Percentiles rank a stretch among this genome's conserved stretches.
Conservation (phyloP, 1,140 invertebrate genomes). For the Campodea augens region DNA sequence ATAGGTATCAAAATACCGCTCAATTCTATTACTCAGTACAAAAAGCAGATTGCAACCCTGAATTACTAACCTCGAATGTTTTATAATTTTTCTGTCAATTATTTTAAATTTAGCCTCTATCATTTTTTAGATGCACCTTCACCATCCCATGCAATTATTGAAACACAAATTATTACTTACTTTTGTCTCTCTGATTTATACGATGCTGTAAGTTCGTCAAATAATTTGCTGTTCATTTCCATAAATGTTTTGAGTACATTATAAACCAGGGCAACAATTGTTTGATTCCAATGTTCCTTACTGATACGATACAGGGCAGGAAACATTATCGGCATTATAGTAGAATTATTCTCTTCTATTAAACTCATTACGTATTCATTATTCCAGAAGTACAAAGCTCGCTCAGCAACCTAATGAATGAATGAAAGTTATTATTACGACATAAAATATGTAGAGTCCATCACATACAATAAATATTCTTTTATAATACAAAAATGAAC, state of each 20-base stretch:
- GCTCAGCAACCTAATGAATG: conserved; percentile 65
- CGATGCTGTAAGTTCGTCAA: conserved; percentile 93
- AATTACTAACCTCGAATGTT: no score
- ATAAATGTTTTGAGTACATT: conserved; percentile 99
- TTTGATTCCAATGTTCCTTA: conserved; percentile 99
- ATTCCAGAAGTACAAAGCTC: conserved; percentile 89
- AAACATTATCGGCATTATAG: conserved; percentile 73
- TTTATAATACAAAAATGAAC: no score
- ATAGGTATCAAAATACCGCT: no score
- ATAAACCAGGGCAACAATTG: conserved; percentile 96
- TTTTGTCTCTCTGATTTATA: conserved; percentile 96
- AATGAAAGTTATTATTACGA: conserved; percentile 16
- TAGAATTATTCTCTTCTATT: conserved; percentile 80
- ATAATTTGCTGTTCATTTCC: conserved; percentile 99
- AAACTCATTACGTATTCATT: conserved; percentile 92
- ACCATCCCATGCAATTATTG: no score
- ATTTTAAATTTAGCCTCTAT: no score
- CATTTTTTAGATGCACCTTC: no score
- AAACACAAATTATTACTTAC: no score
- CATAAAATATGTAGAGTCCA: conserved; percentile 1
- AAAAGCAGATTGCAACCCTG: no score
- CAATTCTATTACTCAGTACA: no score
- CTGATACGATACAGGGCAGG: conserved; percentile 93
- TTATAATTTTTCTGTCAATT: no score
- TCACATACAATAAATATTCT: no score